Base-by-base conservation (phyloP, 2,888 invertebrate genomes). In the Agrotis segetum region DNA sequence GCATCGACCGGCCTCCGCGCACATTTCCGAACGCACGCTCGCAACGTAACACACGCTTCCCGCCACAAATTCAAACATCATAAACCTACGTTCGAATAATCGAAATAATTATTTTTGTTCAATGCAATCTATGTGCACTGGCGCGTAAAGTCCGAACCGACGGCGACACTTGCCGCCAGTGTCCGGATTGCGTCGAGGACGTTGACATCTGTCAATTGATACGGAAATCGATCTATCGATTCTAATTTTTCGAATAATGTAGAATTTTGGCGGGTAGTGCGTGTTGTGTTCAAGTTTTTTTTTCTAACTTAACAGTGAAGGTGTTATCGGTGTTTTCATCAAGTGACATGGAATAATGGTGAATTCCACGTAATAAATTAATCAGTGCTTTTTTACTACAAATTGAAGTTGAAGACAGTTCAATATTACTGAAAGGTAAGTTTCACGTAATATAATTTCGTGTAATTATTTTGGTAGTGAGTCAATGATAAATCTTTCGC, bases 341-440 rank as follows among this genome's bases (percentile, higher is more conserved):
- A 80, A 92, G 95, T 95, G 95, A 90, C 89, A 90, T 86, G 90
- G 91, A 94, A 95, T 91, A 89, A 96, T 96, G 96, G 94, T 96
- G 95, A 90, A 95, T 93, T 93, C 91, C 89, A 95, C 92, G 87
- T 94, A 93, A 92, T 75, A 88, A 87, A 87, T 87, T 87, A 90
- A 89, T 88, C 82, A 92, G 95, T 96, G 95, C 87, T 89, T 88
- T 86, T 89, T 80, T 74, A 73, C 83, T 74, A 86, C 86, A 88
- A 87, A 88, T 88, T 86, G 87, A 88, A 72, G 86, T 90, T 89
- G 88, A 91, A 87, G 87, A 88, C 83, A 87, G 83, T 87, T 88
- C 84, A 85, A 87, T 84, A 87, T 86, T 88, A 86, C 87, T 88
- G 87, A 93, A 85, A 94, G 95, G 94, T 94, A 87, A 92, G 92